Conservation (phyloP, 2,113 vertebrate genomes). For the Rhineura floridana region DNA sequence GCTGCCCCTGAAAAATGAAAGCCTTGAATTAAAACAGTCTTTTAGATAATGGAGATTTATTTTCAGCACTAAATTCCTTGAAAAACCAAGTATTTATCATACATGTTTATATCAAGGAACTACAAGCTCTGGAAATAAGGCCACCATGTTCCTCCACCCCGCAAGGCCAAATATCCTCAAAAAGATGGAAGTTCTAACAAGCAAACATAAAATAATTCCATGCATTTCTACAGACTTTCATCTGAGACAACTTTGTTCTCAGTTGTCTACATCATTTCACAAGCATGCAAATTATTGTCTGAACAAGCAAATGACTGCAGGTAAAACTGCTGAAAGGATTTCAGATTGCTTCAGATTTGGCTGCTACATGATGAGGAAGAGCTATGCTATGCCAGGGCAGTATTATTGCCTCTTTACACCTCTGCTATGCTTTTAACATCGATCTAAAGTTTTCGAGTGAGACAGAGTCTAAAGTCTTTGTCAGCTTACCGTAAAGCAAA, state of each 20-base stretch:
- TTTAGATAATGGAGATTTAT: background rate
- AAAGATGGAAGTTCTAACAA: accelerated
- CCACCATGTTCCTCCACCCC: background rate
- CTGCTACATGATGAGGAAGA: background rate
- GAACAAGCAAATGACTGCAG: background rate
- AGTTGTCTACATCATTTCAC: background rate
- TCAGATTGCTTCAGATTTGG: background rate
- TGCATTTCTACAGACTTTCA: background rate
- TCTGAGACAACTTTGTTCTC: background rate
- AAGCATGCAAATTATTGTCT: slow-evolving; percentile 6
- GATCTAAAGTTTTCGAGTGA: background rate
- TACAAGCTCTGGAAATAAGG: background rate
- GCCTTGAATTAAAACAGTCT: background rate
- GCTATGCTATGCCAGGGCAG: background rate
- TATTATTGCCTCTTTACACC: background rate
- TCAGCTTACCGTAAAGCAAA: slow-evolving; percentile 46
- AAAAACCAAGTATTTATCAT: background rate
- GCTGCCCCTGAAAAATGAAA: background rate
- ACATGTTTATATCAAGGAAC: background rate
- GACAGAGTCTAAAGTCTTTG: background rate
- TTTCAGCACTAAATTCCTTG: background rate
- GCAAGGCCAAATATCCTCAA: background rate
- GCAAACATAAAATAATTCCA: background rate
- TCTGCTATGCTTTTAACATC: background rate
- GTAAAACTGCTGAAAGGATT: background rate